A percentile compares a stretch with the other conserved stretches of the same genome.
These are phyloP conservation scores for Caenorhabditis parvicauda DNA, from an alignment of 2,888 invertebrate species.

Conservation along the genomic window DNA sequence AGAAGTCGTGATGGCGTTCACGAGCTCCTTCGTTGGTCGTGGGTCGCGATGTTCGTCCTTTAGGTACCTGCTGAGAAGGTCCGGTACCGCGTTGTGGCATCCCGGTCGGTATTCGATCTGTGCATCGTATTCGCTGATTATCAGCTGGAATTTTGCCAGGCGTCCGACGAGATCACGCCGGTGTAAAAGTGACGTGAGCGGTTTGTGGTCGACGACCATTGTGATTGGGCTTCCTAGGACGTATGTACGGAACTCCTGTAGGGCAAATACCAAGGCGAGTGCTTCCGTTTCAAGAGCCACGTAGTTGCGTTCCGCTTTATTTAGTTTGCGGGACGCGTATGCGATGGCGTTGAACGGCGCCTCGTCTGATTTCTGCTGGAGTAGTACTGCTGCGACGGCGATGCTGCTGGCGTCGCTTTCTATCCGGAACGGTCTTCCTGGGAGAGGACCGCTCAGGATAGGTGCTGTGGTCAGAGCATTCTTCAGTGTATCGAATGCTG, in stretches of 20 bases:
- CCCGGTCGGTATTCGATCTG: conserved; percentile 16
- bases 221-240: conserved; percentile 13
- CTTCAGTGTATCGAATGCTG: conserved; percentile 23
- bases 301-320: conserved; percentile 13
- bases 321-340: conserved; percentile 18
- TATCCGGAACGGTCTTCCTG: conserved; percentile 10
- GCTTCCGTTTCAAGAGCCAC: conserved; percentile 24
- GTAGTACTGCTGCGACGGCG: conserved; percentile 20
- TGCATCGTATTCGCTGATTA: conserved; percentile 11
- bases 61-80: too few species aligned
- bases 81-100: conserved; percentile 6
- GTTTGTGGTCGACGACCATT: conserved; percentile 18
- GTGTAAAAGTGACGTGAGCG: conserved; percentile 11
- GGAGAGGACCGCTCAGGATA: conserved; percentile 10
- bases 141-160: conserved; percentile 17
- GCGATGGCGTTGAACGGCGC: conserved; percentile 12
- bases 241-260: conserved; percentile 18
- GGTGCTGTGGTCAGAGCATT: conserved; percentile 12
- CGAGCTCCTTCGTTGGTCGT: too few species aligned
- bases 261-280: conserved; percentile 12
- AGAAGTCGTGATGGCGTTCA: too few species aligned
- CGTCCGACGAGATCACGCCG: conserved; percentile 15
- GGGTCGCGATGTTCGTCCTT: too few species aligned
- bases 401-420: conserved; percentile 24
- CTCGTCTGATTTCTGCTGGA: conserved; percentile 10